phyloP scores from a whole-genome alignment of 2,113 vertebrate species.

The Vulpes vulpes region DNA sequence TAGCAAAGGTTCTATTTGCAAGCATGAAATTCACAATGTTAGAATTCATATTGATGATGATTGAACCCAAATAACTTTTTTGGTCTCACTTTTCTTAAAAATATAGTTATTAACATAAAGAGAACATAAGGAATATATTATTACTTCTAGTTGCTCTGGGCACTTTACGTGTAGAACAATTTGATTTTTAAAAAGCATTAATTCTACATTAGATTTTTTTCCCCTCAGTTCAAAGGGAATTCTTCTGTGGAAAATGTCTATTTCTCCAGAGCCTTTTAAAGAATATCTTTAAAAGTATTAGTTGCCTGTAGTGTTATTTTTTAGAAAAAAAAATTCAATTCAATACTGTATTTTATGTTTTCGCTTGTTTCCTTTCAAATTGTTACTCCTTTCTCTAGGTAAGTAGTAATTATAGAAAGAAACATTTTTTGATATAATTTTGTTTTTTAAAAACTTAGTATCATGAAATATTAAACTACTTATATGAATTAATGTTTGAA shows the following conservation, averaged over 20 bases:
- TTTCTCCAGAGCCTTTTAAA: not conserved
- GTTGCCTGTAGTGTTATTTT: not conserved
- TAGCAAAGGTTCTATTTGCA: not conserved
- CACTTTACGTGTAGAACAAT: constrained; percentile 8
- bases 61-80: not conserved
- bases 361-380: not conserved
- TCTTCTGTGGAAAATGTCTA: not conserved
- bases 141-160: not conserved
- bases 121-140: not conserved
- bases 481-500: not conserved
- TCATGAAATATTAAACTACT: not conserved
- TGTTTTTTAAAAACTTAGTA: not conserved
- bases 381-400: not conserved
- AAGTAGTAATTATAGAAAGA: not conserved
- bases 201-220: not conserved
- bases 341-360: not conserved
- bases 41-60: not conserved
- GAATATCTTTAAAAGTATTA: not conserved
- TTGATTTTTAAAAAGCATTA: not conserved
- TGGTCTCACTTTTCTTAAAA: not conserved
- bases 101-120: constrained; percentile 37
- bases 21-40: constrained; percentile 18
- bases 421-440: constrained; percentile 2
- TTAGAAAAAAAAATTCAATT: not conserved
- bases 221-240: not conserved